Conservation (phyloP, 2,113 vertebrate genomes). For the Anseranas semipalmata region DNA sequence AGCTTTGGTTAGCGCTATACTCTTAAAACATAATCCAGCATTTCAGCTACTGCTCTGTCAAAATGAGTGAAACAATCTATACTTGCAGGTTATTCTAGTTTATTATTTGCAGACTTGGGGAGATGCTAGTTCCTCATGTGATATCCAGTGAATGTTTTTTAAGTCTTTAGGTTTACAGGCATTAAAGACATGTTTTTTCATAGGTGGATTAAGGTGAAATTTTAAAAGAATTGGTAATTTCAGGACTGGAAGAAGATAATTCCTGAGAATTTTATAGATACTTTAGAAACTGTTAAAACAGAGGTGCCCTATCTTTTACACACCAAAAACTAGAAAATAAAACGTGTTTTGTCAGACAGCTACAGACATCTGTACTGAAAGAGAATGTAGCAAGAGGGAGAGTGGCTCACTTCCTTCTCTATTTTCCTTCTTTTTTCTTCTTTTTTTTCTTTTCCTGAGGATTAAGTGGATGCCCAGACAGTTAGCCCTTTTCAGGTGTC, state of each 20-base stretch:
- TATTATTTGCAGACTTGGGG: neutral
- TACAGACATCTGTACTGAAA: neutral
- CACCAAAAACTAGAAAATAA: neutral
- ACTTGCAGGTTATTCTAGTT: neutral
- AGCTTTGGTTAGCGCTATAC: neutral
- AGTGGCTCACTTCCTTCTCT: neutral
- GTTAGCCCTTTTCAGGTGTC: neutral
- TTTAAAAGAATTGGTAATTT: neutral
- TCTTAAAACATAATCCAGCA: neutral
- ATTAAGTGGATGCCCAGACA: neutral
- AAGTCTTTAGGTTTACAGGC: neutral
- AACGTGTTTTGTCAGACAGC: neutral
- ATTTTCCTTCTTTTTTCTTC: too few relatives aligned
- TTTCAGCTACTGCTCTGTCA: neutral
- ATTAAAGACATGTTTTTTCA: neutral
- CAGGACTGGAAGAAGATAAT: neutral
- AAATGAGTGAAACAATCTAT: neutral
- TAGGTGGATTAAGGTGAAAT: neutral
- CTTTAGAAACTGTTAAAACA: neutral
- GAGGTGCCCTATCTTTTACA: neutral
- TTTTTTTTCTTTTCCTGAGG: neutral
- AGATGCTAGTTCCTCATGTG: neutral
- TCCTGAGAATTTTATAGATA: neutral
- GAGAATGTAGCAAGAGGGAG: neutral
- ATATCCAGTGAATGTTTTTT: neutral